Evolutionary conservation across 2,888 invertebrate genomes (phyloP).

Genomic region (Drosophila multiciliata): DNA sequence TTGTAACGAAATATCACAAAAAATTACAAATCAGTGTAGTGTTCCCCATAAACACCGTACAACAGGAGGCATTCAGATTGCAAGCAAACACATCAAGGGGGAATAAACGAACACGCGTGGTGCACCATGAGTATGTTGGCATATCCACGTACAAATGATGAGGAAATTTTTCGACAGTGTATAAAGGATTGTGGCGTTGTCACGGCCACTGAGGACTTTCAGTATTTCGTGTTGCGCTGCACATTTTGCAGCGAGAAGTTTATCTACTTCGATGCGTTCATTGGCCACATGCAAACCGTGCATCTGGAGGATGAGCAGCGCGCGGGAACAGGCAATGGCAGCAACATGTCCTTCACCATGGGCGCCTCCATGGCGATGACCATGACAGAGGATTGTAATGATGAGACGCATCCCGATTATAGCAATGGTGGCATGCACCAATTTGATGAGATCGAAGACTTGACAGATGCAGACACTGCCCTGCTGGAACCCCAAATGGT

Average conservation of each 20-base stretch:
- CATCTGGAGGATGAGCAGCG: slow-evolving; percentile 60
- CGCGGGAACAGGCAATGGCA: slow-evolving; percentile 18
- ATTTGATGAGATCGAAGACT: slow-evolving; percentile 75
- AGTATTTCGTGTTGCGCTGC: slow-evolving; percentile 80
- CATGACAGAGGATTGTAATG: slow-evolving; percentile 25
- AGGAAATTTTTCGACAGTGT: slow-evolving; percentile 81
- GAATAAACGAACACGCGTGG: slow-evolving; percentile 40
- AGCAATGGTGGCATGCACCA: slow-evolving; percentile 46
- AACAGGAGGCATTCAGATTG: slow-evolving; percentile 35
- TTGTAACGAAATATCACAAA: slow-evolving; percentile 40
- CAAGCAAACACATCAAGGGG: slow-evolving; percentile 27
- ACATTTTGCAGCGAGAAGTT: slow-evolving; percentile 80
- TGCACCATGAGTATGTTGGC: slow-evolving; percentile 79
- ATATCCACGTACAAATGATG: slow-evolving; percentile 81
- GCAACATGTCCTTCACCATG: slow-evolving; percentile 10
- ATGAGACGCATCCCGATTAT: slow-evolving; percentile 26
- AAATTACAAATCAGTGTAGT: slow-evolving; percentile 48
- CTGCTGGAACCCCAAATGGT: slow-evolving; percentile 80
- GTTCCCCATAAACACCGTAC: slow-evolving; percentile 31
- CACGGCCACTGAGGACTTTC: slow-evolving; percentile 81
- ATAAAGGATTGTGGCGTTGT: slow-evolving; percentile 82
- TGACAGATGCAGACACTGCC: slow-evolving; percentile 76
- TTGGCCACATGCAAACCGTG: slow-evolving; percentile 80
- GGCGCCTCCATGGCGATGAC: slow-evolving; percentile 50
- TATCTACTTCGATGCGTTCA: slow-evolving; percentile 82